Evolutionary conservation across 2,113 vertebrate genomes (phyloP).

Genomic region (Oreotrochilus melanogaster): DNA sequence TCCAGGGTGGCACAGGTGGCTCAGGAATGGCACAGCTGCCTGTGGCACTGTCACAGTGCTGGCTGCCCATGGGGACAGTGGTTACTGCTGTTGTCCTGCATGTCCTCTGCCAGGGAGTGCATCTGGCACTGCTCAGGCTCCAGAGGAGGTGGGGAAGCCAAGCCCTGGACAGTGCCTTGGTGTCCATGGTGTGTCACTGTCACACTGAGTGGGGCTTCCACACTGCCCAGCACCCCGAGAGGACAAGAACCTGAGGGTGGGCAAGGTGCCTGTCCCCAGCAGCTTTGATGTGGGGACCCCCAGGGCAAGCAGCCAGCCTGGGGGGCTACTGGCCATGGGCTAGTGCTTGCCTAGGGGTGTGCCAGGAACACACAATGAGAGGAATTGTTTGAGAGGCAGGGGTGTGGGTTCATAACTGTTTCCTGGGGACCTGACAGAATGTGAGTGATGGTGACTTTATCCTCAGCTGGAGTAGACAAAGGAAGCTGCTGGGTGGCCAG

Average conservation of each 20-base stretch:
- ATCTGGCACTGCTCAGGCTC: not conserved
- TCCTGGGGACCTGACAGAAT: not conserved
- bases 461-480: not conserved
- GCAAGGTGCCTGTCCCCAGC: not conserved
- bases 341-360: not conserved
- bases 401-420: accelerated
- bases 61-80: accelerated
- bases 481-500: not conserved
- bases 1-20: not conserved
- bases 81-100: not conserved
- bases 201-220: not conserved
- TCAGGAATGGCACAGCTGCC: not conserved
- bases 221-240: accelerated
- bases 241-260: not conserved
- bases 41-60: not conserved
- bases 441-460: not conserved
- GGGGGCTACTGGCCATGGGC: not conserved
- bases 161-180: accelerated
- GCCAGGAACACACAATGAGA: accelerated
- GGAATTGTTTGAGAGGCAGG: not conserved
- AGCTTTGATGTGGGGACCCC: not conserved
- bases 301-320: not conserved
- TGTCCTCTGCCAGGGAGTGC: not conserved
- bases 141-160: not conserved
- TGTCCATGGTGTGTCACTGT: accelerated